Percentiles rank a stretch among this genome's conserved stretches.
phyloP scores from a whole-genome alignment of 2,888 invertebrate genomes.

The Drosophila cracens region DNA sequence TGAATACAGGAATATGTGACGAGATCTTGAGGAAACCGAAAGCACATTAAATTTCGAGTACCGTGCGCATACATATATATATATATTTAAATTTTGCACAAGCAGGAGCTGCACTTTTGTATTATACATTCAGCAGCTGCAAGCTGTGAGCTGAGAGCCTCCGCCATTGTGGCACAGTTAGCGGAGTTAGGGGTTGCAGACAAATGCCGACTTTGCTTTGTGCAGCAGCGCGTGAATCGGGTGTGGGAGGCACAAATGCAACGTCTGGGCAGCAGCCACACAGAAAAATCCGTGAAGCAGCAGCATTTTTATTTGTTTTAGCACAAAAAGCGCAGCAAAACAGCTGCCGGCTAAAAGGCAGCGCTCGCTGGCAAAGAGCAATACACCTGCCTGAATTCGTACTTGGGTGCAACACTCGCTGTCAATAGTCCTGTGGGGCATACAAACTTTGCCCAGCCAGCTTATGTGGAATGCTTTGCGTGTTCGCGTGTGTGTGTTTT shows the following conservation, averaged over 20 bases:
- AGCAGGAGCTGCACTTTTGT: conserved; percentile 48
- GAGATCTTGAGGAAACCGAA: background rate
- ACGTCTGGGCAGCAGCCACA: conserved; percentile 56
- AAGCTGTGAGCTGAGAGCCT: conserved; percentile 39
- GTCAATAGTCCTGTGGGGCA: conserved; percentile 59
- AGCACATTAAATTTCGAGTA: conserved; percentile 19
- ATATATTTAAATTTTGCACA: conserved; percentile 47
- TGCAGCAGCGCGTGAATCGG: conserved; percentile 78
- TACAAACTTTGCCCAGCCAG: conserved; percentile 28
- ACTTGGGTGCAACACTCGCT: conserved; percentile 54
- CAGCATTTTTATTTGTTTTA: conserved; percentile 76
- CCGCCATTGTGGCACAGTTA: conserved; percentile 52
- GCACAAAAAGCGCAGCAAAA: conserved; percentile 72
- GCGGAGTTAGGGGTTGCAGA: conserved; percentile 25
- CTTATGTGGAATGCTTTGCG: conserved; percentile 20
- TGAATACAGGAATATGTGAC: background rate
- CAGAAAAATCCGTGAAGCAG: conserved; percentile 33
- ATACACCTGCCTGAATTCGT: conserved; percentile 28
- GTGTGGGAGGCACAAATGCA: conserved; percentile 55
- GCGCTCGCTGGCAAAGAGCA: conserved; percentile 46
- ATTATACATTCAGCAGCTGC: conserved; percentile 14
- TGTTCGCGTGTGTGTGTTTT: conserved; percentile 1
- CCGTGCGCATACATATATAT: conserved; percentile 3
- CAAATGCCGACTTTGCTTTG: conserved; percentile 81
- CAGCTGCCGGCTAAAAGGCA: conserved; percentile 56